phyloP scores from a whole-genome alignment of 2,888 invertebrate genomes.

The Creontiades dilutus region DNA sequence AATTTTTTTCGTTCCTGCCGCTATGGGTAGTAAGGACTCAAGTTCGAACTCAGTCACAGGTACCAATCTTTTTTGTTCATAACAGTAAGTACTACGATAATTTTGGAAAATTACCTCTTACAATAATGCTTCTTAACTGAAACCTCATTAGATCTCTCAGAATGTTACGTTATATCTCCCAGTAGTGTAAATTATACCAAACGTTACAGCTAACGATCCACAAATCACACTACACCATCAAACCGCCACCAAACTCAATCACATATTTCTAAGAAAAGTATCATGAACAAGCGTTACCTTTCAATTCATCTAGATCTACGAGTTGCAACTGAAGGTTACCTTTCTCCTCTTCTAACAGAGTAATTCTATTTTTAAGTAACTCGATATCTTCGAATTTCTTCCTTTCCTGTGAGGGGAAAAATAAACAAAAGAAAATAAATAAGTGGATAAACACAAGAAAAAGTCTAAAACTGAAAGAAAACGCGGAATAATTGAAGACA shows the following conservation, averaged over 20 bases:
- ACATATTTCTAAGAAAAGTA: background rate
- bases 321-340: constrained; percentile 92
- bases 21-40: no score
- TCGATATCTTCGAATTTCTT: constrained; percentile 81
- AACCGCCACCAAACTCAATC: background rate
- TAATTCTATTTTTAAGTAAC: constrained; percentile 85
- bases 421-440: constrained; percentile 9
- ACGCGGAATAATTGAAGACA: background rate
- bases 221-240: no score
- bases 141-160: no score
- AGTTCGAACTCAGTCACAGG: no score
- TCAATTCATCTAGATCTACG: constrained; percentile 85
- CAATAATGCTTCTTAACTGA: no score
- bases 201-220: no score
- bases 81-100: no score
- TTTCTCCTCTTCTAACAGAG: constrained; percentile 93
- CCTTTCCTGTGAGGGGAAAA: constrained; percentile 45
- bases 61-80: no score
- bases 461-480: background rate
- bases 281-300: constrained; percentile 74
- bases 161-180: no score
- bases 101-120: no score
- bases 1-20: no score
- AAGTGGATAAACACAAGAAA: background rate
- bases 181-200: no score